These are phyloP conservation scores for Bombus polaris DNA, from an alignment of 1,140 invertebrate species.

Conservation along the genomic window DNA sequence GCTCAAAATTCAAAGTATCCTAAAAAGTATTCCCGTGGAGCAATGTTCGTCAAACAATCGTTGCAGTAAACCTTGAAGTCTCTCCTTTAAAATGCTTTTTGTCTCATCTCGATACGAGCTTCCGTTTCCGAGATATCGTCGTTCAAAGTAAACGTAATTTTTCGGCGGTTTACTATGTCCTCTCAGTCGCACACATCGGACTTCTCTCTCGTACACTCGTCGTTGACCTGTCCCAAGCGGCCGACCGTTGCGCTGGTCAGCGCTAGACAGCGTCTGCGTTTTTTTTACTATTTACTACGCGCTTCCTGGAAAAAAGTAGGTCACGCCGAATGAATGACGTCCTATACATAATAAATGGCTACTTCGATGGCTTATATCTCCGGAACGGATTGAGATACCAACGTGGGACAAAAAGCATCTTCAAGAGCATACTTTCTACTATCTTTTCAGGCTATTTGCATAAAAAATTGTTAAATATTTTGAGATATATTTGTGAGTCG, in stretches of 20 bases:
- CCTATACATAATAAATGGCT: not conserved
- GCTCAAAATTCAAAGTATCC: not conserved
- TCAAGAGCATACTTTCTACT: too few species aligned
- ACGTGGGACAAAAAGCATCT: not conserved
- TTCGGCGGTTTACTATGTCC: not conserved
- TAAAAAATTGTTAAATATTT: not conserved
- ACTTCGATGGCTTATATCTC: not conserved
- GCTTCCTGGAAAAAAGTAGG: constrained; percentile 27
- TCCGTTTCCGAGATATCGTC: not conserved
- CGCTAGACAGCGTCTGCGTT: not conserved
- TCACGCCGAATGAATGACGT: constrained; percentile 3
- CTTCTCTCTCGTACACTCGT: not conserved
- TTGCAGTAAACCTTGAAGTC: fast-evolving
- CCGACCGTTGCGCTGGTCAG: constrained; percentile 2
- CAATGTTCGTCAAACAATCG: not conserved
- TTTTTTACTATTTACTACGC: constrained; percentile 19
- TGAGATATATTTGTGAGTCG: not conserved
- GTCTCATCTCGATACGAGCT: not conserved
- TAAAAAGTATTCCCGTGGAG: not conserved
- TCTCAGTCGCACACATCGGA: not conserved
- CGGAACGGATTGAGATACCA: not conserved
- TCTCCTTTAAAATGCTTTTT: not conserved
- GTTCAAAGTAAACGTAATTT: not conserved
- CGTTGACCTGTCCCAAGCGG: constrained; percentile 6
- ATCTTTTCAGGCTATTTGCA: fast-evolving